Evolutionary conservation across 1,140 invertebrate species (phyloP), one percentile per base, ranked within the genome.

Genomic region (Plutomurus gul): DNA sequence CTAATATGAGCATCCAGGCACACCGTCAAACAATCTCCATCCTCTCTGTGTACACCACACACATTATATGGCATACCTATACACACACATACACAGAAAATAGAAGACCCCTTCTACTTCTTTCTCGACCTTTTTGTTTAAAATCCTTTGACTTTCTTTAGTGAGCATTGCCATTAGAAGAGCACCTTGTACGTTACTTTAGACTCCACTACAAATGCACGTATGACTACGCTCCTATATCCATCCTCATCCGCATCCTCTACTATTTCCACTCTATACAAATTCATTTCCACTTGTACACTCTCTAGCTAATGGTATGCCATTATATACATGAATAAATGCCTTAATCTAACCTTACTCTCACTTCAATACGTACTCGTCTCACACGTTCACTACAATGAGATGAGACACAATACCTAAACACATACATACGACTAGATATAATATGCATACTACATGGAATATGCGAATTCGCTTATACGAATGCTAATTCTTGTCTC

Each of bases 1-100:
- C 78, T 75, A 80, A 80, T 80, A 80, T 80, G 78, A 80, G 73
- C 78, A 80, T 80, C 74, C 43, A n/a, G 36, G n/a, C 73, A 49
- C 73, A 36, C 43, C 73, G 46, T 49, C 73, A 75, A 75, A 75
- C 43, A 75, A 75, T 75, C 73, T 75, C n/a, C 25, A 0, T 40
- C 18, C 11, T 10, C 1, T 72, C 36, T 40, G 70, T 43, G 8
- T n/a, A 10, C n/a, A 10, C 40, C n/a, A 10, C 40, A 43, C 8
- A 43, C 40, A 43, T 43, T 43, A 8, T 10, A n/a, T 43, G n/a
- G n/a, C 22, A 27, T 43, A 20, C 65, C 18, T 25, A 18, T 22
- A 56, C 49, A 56, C 10, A 71, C n/a, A n/a, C n/a, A 40, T 37
- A 72, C 18, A 27, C 37, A 43, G 10, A 13, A 6, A 8, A 43